A percentile compares a stretch with the other conserved stretches of the same genome.
phyloP scores from a whole-genome alignment of 2,113 vertebrate genomes.

The Pagrus major region DNA sequence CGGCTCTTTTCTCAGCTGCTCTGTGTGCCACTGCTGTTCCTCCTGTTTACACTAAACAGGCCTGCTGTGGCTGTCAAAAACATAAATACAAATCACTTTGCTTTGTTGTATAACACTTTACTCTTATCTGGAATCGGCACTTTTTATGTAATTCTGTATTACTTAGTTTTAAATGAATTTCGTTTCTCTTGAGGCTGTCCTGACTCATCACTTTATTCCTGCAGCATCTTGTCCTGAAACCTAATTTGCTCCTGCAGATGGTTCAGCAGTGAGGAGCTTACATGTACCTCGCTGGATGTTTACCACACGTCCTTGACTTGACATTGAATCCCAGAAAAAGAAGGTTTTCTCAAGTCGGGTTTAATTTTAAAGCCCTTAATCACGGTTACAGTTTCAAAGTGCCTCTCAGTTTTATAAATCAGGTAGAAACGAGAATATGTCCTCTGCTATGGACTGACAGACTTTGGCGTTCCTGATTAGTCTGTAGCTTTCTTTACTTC shows the following conservation, averaged over 20 bases:
- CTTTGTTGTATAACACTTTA: not conserved
- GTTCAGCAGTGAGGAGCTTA: conserved; percentile 24
- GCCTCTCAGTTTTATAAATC: not conserved
- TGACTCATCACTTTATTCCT: conserved; percentile 21
- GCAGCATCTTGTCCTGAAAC: not conserved
- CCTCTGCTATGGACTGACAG: not conserved
- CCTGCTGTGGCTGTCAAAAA: no score
- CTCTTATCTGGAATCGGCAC: not conserved
- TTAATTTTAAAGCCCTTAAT: conserved; percentile 20
- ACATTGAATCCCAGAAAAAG: conserved; percentile 17
- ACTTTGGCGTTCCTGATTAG: not conserved
- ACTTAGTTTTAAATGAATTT: not conserved
- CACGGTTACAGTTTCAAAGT: not conserved
- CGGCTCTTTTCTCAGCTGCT: not conserved
- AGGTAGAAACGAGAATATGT: not conserved
- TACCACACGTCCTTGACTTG: conserved; percentile 11
- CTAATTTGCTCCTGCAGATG: conserved; percentile 37
- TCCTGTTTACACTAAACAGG: not conserved
- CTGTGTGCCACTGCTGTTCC: not conserved
- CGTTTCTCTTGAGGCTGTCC: not conserved
- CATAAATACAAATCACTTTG: not conserved
- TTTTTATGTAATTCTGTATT: not conserved
- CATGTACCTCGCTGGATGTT: conserved; percentile 2
- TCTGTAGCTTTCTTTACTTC: no score
- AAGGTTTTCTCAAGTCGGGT: conserved; percentile 17